Evolutionary conservation across 2,888 invertebrate genomes (phyloP).

Genomic region (Artemia sinica): DNA sequence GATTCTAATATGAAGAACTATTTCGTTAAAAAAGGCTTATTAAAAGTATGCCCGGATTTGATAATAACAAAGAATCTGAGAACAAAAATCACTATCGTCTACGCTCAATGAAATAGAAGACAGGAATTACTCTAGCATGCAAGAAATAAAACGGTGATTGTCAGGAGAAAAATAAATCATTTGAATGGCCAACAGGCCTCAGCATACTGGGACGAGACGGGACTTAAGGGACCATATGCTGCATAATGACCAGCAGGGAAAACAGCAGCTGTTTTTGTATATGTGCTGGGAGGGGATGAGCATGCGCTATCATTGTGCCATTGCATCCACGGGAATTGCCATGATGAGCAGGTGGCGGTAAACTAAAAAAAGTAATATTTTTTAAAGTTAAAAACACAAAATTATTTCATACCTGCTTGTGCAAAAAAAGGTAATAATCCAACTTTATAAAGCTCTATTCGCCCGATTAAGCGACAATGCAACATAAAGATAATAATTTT

Average conservation of each 20-base stretch:
- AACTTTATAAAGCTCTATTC: neutral
- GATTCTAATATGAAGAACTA: no score
- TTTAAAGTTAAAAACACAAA: constrained; percentile 14
- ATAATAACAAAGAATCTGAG: no score
- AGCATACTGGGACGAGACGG: neutral
- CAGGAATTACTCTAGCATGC: no score
- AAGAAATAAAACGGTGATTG: no score
- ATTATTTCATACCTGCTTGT: neutral
- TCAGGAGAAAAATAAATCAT: neutral
- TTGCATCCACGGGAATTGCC: constrained; percentile 48
- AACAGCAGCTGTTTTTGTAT: constrained; percentile 41
- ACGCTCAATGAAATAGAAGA: no score
- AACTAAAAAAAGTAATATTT: constrained; percentile 18
- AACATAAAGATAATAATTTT: no score
- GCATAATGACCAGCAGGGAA: constrained; percentile 49
- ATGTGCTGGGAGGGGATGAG: constrained; percentile 62
- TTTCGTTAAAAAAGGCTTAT: no score
- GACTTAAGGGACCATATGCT: constrained; percentile 32
- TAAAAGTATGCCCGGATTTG: no score
- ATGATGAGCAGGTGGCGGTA: constrained; percentile 70
- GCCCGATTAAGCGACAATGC: no score
- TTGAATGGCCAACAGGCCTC: neutral
- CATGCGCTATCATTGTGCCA: constrained; percentile 41
- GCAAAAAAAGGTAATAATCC: no score
- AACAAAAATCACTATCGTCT: no score